phyloP scores from a whole-genome alignment of 2,888 invertebrate genomes.

The Seladonia tumulorum region DNA sequence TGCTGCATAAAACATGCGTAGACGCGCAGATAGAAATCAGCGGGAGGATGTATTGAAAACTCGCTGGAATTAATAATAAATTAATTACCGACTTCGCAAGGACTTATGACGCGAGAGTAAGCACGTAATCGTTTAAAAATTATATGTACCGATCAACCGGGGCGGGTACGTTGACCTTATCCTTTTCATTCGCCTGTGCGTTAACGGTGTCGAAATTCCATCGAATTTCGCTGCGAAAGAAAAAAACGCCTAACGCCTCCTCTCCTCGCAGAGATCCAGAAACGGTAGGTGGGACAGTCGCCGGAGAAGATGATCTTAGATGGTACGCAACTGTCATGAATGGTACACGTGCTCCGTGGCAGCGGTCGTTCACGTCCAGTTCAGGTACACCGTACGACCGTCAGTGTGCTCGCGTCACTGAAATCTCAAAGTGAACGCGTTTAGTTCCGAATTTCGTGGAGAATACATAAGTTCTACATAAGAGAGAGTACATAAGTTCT shows the following conservation, averaged over 20 bases:
- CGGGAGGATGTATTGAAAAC: neutral
- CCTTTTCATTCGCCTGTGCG: neutral
- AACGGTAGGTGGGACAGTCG: constrained; percentile 28
- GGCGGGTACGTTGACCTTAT: neutral
- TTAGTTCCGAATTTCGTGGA: neutral
- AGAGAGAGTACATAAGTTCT: too few relatives aligned
- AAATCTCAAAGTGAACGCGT: constrained; percentile 36
- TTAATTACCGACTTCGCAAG: neutral
- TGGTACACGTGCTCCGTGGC: constrained; percentile 64
- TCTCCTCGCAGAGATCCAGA: constrained; percentile 34
- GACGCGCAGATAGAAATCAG: neutral
- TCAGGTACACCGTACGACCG: constrained; percentile 44
- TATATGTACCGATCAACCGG: neutral
- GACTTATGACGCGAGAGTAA: neutral
- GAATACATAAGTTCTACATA: neutral
- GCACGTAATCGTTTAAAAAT: neutral
- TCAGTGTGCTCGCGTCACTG: constrained; percentile 32
- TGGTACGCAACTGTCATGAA: constrained; percentile 73
- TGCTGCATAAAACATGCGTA: neutral
- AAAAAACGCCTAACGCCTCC: constrained; percentile 21
- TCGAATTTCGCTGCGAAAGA: neutral
- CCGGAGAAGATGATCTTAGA: constrained; percentile 68
- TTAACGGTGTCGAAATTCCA: neutral
- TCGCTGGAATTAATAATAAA: neutral
- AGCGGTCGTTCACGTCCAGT: constrained; percentile 49